Evolutionary conservation across 2,113 vertebrate genomes (phyloP).

Genomic region (Aldabrachelys gigantea): DNA sequence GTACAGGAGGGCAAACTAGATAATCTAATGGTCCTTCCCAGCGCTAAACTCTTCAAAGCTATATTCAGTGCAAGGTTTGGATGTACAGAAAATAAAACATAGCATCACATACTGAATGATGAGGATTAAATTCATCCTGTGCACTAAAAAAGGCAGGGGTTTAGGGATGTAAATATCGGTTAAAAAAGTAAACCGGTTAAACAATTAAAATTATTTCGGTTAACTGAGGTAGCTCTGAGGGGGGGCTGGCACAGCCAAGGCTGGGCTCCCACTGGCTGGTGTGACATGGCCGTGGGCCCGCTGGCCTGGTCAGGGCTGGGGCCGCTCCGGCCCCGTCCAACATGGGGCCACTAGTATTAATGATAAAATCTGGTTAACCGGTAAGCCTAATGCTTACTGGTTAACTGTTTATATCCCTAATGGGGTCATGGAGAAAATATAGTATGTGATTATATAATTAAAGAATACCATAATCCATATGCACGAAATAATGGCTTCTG

Average conservation of each 20-base stretch:
- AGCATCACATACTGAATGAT: not conserved
- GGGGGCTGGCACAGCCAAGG: too few relatives aligned
- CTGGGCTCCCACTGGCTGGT: too few relatives aligned
- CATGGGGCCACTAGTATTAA: too few relatives aligned
- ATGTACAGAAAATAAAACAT: not conserved
- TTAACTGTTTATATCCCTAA: too few relatives aligned
- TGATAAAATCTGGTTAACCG: not conserved
- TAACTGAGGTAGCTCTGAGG: too few relatives aligned
- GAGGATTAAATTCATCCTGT: not conserved
- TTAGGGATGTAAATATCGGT: too few relatives aligned
- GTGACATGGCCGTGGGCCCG: too few relatives aligned
- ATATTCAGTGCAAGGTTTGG: not conserved
- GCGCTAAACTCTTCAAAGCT: not conserved
- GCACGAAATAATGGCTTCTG: fast-evolving
- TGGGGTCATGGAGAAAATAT: not conserved
- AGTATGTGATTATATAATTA: not conserved
- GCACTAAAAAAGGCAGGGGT: not conserved
- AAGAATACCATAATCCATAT: not conserved
- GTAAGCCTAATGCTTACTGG: too few relatives aligned
- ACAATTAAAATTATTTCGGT: too few relatives aligned
- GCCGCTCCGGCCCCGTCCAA: too few relatives aligned
- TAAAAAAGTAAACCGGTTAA: too few relatives aligned
- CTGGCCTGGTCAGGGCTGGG: too few relatives aligned
- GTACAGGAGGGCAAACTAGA: not conserved
- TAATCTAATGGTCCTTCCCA: not conserved